Percentiles rank a stretch among this genome's conserved stretches.
phyloP scores from a whole-genome alignment of 1,140 invertebrate genomes.

The Papilio machaon region DNA sequence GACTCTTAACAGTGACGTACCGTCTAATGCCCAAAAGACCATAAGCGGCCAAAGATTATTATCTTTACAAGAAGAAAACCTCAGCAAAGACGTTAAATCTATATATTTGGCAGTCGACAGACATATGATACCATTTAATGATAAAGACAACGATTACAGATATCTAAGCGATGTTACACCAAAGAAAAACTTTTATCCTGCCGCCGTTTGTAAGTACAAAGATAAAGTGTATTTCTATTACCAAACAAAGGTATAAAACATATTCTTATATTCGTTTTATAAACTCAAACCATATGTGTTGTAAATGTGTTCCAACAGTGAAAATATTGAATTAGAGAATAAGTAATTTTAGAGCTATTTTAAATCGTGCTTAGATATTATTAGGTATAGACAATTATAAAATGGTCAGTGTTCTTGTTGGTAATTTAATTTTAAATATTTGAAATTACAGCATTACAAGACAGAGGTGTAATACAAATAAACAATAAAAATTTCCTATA shows the following conservation, averaged over 20 bases:
- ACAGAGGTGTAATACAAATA: conserved; percentile 71
- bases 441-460: conserved; percentile 56
- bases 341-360: too few relatives aligned
- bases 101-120: conserved; percentile 71
- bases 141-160: conserved; percentile 74
- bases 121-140: conserved; percentile 58
- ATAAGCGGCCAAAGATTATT: conserved; percentile 60
- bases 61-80: conserved; percentile 50
- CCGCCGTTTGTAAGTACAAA: conserved; percentile 68
- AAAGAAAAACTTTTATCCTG: conserved; percentile 74
- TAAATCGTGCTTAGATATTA: background rate
- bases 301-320: too few relatives aligned
- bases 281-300: too few relatives aligned
- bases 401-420: background rate
- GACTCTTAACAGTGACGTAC: conserved; percentile 34
- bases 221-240: background rate
- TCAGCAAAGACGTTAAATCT: conserved; percentile 46
- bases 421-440: background rate
- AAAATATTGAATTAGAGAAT: too few relatives aligned
- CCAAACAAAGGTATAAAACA: too few relatives aligned
- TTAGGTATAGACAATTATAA: background rate
- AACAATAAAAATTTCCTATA: conserved; percentile 78
- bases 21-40: conserved; percentile 34
- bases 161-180: conserved; percentile 78
- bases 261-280: too few relatives aligned